Evolutionary conservation across 2,113 vertebrate genomes (phyloP).

Genomic region (Ophiodon elongatus): DNA sequence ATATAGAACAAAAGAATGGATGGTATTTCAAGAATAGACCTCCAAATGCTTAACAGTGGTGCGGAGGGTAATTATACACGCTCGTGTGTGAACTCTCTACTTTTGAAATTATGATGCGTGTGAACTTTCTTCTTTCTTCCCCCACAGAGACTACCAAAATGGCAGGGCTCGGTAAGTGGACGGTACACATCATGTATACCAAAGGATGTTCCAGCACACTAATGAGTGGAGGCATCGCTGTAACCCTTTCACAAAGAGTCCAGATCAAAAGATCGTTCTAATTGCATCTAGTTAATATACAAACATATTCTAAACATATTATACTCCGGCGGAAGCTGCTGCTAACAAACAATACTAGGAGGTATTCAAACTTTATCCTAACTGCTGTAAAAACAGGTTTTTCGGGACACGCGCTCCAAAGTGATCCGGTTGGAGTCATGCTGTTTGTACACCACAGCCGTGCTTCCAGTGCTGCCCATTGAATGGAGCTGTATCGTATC

Average conservation of each 20-base stretch:
- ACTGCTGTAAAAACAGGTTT: neutral
- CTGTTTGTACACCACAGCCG: neutral
- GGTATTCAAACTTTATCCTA: too few relatives aligned
- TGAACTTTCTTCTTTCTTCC: constrained; percentile 20
- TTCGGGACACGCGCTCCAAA: neutral
- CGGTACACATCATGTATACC: constrained; percentile 28
- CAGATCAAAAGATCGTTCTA: constrained; percentile 48
- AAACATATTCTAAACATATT: constrained; percentile 27
- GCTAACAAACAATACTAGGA: neutral
- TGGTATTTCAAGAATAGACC: constrained; percentile 42
- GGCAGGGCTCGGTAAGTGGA: constrained; percentile 23
- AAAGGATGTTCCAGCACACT: constrained; percentile 48
- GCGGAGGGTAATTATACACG: constrained; percentile 52
- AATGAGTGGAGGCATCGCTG: constrained; percentile 51
- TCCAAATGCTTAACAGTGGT: constrained; percentile 48
- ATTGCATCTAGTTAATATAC: constrained; percentile 52
- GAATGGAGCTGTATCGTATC: constrained; percentile 9
- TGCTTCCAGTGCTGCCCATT: neutral
- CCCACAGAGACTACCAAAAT: constrained; percentile 48
- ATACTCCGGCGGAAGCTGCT: neutral
- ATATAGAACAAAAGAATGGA: constrained; percentile 70
- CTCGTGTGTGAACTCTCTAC: constrained; percentile 24
- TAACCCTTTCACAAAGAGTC: constrained; percentile 27
- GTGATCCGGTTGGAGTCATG: neutral
- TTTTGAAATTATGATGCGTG: constrained; percentile 65